Conservation (phyloP, 2,797 vertebrate genomes). For the Platyrinchus mystaceus region DNA sequence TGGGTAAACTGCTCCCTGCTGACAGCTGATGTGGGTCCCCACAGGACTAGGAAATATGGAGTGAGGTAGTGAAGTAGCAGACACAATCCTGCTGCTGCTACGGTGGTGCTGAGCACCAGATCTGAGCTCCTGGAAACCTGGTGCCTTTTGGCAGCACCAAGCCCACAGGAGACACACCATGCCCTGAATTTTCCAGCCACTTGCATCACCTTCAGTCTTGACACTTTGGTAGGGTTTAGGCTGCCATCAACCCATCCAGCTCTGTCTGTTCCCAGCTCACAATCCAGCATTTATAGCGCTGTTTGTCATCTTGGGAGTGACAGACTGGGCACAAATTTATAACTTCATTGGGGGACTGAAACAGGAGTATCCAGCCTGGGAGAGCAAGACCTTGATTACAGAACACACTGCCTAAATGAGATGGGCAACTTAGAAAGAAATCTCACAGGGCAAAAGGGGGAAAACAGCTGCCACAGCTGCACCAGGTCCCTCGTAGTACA, state of each 20-base stretch:
- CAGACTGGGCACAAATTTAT: neutral
- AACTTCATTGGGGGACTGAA: neutral
- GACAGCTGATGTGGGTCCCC: neutral
- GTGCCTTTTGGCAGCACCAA: neutral
- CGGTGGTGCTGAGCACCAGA: fast-evolving
- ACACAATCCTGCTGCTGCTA: fast-evolving
- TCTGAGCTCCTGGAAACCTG: neutral
- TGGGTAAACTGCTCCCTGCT: neutral
- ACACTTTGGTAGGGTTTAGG: neutral
- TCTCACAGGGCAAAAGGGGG: neutral
- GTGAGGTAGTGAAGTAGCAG: neutral
- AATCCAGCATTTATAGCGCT: fast-evolving
- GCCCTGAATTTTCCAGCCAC: neutral
- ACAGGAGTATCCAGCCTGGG: neutral
- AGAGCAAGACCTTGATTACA: neutral
- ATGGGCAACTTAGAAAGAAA: neutral
- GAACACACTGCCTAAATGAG: neutral
- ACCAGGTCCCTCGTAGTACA: fast-evolving
- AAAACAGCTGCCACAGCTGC: neutral
- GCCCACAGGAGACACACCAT: neutral
- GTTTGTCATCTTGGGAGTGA: neutral
- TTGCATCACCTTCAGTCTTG: neutral
- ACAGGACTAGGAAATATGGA: neutral
- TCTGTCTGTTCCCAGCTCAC: neutral
- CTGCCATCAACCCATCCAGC: neutral